Conservation (phyloP, 2,797 vertebrate genomes). For the Pseudochirops corinnae region DNA sequence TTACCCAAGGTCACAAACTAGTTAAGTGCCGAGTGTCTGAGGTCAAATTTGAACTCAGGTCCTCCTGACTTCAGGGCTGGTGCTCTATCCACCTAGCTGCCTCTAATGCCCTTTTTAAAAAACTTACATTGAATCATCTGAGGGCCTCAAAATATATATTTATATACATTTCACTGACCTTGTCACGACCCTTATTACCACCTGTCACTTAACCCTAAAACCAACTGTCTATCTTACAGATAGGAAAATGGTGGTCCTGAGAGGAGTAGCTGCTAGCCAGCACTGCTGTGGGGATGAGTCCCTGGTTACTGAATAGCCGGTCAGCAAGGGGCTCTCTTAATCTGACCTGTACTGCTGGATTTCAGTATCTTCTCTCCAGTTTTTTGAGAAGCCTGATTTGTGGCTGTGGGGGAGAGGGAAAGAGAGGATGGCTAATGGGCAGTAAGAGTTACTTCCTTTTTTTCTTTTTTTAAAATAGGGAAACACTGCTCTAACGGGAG, state of each 20-base stretch:
- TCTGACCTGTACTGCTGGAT: neutral
- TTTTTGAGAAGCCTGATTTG: neutral
- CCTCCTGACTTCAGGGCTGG: no score
- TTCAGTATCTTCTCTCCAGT: neutral
- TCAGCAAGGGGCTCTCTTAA: neutral
- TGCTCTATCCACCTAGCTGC: no score
- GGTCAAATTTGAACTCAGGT: no score
- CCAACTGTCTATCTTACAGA: neutral
- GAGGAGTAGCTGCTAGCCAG: neutral
- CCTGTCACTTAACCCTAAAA: neutral
- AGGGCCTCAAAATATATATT: no score
- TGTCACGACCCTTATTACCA: neutral
- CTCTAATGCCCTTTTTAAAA: no score
- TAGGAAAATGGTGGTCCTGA: neutral
- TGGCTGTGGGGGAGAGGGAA: neutral
- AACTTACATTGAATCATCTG: no score
- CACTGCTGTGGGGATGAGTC: neutral
- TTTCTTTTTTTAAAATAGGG: neutral
- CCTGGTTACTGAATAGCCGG: neutral
- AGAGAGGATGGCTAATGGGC: neutral
- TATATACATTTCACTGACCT: neutral
- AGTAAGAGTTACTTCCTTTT: neutral
- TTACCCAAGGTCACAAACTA: no score
- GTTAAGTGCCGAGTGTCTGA: no score
- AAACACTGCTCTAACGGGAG: neutral